Conservation (phyloP, 2,888 invertebrate species). For the Neoascia interrupta region DNA sequence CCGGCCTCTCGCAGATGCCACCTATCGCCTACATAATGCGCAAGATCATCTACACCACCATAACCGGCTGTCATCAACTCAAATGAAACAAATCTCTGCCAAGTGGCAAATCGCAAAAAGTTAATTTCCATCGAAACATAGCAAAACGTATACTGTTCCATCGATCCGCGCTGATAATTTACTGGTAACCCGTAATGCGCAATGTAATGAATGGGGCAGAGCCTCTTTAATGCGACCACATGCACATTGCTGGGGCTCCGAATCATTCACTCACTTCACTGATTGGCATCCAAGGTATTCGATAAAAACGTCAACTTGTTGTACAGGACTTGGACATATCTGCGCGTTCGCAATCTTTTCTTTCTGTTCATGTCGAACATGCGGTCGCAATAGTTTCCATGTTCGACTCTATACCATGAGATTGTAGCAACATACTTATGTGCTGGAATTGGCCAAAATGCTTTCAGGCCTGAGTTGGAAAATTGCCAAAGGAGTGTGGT, state of each 20-base stretch:
- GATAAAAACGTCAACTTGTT: too few species aligned
- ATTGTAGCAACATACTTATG: background rate
- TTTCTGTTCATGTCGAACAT: constrained; percentile 13
- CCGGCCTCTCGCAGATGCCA: background rate
- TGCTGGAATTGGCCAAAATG: constrained; percentile 9
- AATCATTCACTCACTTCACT: constrained; percentile 44
- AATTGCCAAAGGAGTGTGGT: too few species aligned
- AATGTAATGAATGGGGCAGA: constrained; percentile 17
- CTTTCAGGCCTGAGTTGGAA: background rate
- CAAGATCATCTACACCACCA: constrained; percentile 23
- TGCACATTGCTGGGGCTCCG: constrained; percentile 2
- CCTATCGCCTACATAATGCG: background rate
- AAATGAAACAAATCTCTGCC: constrained; percentile 22
- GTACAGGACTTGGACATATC: too few species aligned
- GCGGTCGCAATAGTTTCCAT: constrained; percentile 30
- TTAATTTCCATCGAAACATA: constrained; percentile 50
- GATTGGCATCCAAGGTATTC: constrained; percentile 51
- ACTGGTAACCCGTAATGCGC: constrained; percentile 33
- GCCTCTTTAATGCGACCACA: background rate
- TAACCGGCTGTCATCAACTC: constrained; percentile 13
- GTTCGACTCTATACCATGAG: constrained; percentile 25
- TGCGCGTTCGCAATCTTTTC: too few species aligned
- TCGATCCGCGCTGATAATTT: constrained; percentile 45
- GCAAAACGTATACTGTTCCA: constrained; percentile 37
- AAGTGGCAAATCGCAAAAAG: constrained; percentile 14